Evolutionary conservation across 2,113 vertebrate genomes (phyloP), one percentile per base, ranked within the genome.

Genomic region (Cynoglossus semilaevis): DNA sequence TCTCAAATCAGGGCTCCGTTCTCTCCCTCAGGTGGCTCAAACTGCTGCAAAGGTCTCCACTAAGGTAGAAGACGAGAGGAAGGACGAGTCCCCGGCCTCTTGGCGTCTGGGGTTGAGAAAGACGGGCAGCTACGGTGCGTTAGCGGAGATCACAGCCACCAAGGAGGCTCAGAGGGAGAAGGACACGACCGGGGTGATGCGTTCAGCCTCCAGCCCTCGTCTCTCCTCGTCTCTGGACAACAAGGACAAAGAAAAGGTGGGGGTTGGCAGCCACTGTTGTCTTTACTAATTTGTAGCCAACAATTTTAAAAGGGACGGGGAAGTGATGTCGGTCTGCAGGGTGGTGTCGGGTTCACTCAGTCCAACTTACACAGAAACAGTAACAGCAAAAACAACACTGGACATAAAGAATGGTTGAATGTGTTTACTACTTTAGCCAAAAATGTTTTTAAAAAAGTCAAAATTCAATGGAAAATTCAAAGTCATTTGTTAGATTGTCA

Each of bases 151-250:
- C 80, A 95, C 95, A 14, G 93, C 95, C 75, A 89, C 94, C 58
- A 98, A 97, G 90, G 97, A 99, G 82, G 91, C 94, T 45, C 96
- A 95, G 83, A 94, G 94, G 83, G 96, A 97, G 74, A 97, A 96
- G 79, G 97, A 97, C 68, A 89, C 87, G 3, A 83, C 93, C 4
- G 97, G 97, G 35, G 95, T 99, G 71, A 98, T 97, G 90, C 95
- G 97, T 50, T 99, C 96, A 0, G 97, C 97, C 54, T 99, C 97
- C 15, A 98, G 96, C 77, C 97, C 97, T 13, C 94, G 96, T n/a
- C 94, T 99, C 53, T 94, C 97, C 16, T 95, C 96, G 34, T 92
- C 95, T 1, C 78, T 97, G 87, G 97, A 99, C 88, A 99, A 98
- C 87, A 98, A 96, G 85, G 97, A 99, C 82, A 99, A 97, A 84